Conservation (phyloP, 2,888 invertebrate genomes). For the Melanotus villosus region DNA sequence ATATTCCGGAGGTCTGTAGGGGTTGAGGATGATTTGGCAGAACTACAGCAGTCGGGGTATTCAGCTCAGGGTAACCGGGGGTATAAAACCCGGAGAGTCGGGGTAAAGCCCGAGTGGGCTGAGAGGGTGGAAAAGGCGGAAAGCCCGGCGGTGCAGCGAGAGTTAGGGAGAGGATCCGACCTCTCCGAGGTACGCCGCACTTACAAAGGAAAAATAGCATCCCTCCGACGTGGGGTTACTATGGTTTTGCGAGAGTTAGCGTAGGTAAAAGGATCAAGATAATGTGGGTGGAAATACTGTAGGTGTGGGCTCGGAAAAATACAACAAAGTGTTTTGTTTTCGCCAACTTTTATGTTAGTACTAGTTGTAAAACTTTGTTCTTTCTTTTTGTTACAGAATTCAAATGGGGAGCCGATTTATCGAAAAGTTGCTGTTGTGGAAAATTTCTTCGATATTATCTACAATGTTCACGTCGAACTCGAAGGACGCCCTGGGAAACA, state of each 20-base stretch:
- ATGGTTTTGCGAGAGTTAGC: conserved; percentile 55
- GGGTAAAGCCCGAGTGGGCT: conserved; percentile 53
- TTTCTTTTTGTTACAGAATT: conserved; percentile 75
- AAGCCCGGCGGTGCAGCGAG: conserved; percentile 54
- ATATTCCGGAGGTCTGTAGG: conserved; percentile 65
- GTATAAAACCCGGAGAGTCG: conserved; percentile 62
- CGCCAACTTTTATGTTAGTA: conserved; percentile 36
- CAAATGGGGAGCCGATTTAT: conserved; percentile 82
- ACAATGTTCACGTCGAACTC: conserved; percentile 94
- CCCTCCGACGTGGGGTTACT: conserved; percentile 58
- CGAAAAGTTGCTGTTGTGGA: conserved; percentile 97
- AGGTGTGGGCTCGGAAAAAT: conserved; percentile 42
- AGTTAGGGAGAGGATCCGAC: conserved; percentile 57
- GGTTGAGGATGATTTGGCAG: conserved; percentile 68
- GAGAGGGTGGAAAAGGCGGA: conserved; percentile 52
- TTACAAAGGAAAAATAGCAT: conserved; percentile 56
- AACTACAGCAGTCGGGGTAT: conserved; percentile 64
- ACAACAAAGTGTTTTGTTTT: conserved; percentile 42
- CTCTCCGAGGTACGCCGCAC: conserved; percentile 55
- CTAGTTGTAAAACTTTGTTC: conserved; percentile 37
- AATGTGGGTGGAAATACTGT: conserved; percentile 44
- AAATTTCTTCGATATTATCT: conserved; percentile 97
- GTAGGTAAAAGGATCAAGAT: conserved; percentile 49
- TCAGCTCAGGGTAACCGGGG: conserved; percentile 64
- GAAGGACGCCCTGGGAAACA: conserved; percentile 94